Evolutionary conservation across 2,888 invertebrate genomes (phyloP).

Genomic region (Trichogramma evanescens): DNA sequence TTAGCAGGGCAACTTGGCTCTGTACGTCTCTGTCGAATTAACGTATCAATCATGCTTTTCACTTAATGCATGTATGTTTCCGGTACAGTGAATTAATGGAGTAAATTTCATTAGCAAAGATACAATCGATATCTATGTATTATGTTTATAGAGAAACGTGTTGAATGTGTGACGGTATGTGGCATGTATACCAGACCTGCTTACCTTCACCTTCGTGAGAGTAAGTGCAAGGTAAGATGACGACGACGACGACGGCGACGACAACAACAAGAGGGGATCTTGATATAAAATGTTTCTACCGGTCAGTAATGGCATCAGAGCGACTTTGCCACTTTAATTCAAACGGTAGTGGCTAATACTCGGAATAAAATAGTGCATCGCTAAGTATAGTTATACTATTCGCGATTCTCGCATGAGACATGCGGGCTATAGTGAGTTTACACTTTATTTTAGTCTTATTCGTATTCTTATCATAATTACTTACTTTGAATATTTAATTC

Average conservation of each 20-base stretch:
- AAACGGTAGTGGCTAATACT: background rate
- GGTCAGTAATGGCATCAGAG: slow-evolving; percentile 42
- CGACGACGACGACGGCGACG: background rate
- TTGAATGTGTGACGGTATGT: background rate
- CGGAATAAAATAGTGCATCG: background rate
- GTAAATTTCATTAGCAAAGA: too few species aligned
- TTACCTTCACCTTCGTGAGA: slow-evolving; percentile 43
- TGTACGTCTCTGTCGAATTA: too few species aligned
- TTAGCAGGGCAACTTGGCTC: too few species aligned
- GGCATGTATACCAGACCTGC: slow-evolving; percentile 7
- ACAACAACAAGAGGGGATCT: slow-evolving; percentile 38
- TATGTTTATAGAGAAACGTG: background rate
- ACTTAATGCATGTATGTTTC: too few species aligned
- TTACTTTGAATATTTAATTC: background rate
- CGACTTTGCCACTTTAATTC: slow-evolving; percentile 20
- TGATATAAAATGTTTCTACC: slow-evolving; percentile 46
- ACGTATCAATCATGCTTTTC: too few species aligned
- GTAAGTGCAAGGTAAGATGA: slow-evolving; percentile 11
- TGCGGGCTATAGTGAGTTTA: slow-evolving; percentile 39
- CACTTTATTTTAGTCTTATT: background rate
- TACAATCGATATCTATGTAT: too few species aligned
- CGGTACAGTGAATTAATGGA: too few species aligned
- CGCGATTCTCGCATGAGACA: slow-evolving; percentile 26
- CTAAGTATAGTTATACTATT: slow-evolving; percentile 30
- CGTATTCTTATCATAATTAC: background rate